Conservation (phyloP, 2,113 vertebrate genomes). For the Grallaria varia region DNA sequence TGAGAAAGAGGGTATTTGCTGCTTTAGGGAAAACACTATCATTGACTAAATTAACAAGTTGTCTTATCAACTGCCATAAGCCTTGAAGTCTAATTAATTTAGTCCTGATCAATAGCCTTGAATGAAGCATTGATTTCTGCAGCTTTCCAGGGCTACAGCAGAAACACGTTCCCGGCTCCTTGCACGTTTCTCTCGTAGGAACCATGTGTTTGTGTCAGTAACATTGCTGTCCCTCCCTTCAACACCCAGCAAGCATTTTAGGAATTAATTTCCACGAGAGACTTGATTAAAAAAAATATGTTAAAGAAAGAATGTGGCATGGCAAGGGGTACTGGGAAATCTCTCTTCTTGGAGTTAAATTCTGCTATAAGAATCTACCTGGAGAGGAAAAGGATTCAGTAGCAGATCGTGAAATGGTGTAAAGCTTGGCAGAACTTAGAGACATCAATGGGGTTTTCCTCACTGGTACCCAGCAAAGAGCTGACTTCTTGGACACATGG, state of each 20-base stretch:
- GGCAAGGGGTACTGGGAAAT: neutral
- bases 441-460: neutral
- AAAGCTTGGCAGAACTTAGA: neutral
- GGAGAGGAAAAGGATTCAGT: neutral
- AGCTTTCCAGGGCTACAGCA: conserved; percentile 56
- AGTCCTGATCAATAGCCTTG: conserved; percentile 84
- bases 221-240: conserved; percentile 16
- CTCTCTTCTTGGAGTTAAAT: neutral
- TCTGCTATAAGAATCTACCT: neutral
- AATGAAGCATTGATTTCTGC: conserved; percentile 86
- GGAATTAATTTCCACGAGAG: neutral
- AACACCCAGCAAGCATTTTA: neutral
- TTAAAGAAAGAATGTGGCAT: neutral
- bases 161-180: conserved; percentile 53
- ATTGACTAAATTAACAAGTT: conserved; percentile 87
- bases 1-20: conserved; percentile 80
- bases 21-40: conserved; percentile 86
- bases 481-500: neutral
- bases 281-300: neutral
- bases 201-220: neutral
- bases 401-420: neutral
- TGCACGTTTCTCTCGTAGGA: neutral
- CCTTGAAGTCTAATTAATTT: conserved; percentile 88
- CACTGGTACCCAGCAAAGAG: neutral
- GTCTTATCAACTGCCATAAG: conserved; percentile 86